Evolutionary conservation across 1,140 invertebrate species (phyloP).

Genomic region (Caenorhabditis elegans): WBcel235 BX284603.4:3643501-3644000

Average conservation of each 20-base stretch:
- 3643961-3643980: no score
- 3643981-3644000: no score
- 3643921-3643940: no score
- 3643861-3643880: neutral
- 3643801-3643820: neutral
- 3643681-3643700: neutral
- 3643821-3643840: constrained; percentile 28
- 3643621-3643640: neutral
- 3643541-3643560: neutral
- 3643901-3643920: neutral
- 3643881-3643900: neutral
- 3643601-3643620: neutral
- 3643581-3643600: neutral
- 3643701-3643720: no score
- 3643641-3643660: neutral
- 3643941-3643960: no score
- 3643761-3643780: neutral
- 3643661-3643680: neutral
- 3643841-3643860: neutral
- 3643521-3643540: constrained; percentile 5
- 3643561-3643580: neutral
- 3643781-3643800: constrained; percentile 9
- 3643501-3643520: neutral
- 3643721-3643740: neutral
- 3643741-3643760: neutral